Evolutionary conservation across 1,140 invertebrate genomes (phyloP), one percentile per base, ranked within the genome.

Genomic region (Diorhabda elongata): DNA sequence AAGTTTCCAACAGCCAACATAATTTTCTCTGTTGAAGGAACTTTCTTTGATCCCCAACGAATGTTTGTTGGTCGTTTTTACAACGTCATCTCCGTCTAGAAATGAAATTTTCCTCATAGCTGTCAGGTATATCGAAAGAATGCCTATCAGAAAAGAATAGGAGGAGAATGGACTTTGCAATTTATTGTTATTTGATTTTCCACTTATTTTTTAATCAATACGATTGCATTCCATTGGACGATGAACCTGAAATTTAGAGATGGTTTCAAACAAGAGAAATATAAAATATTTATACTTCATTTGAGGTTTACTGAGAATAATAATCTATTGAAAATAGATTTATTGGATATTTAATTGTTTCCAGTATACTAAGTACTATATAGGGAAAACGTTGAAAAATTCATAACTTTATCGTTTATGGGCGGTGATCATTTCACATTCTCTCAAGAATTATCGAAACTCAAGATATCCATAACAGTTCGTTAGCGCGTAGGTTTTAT

Each of bases 201-300:
- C n/a, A 52, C 47, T 52, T 52, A 52, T 52, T 52, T 52, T 52
- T 52, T 52, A 52, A 52, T 52, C 47, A 52, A 52, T 52, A 52
- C 6, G 6, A 52, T 52, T 52, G 47, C 47, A 52, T 52, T 52
- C 47, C 47, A n/a, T 6, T 2, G 47, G 47, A 52, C 47, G 47
- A 52, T 52, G 47, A n/a, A 52, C 47, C 47, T n/a, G 47, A n/a
- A 3, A 52, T 52, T 52, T 52, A 52, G 47, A 3, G n/a, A 52
- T 6, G n/a, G 47, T 52, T 52, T 52, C n/a, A 52, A n/a, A 8
- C 2, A 52, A 52, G 47, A 52, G 47, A 52, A n/a, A 2, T 52
- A n/a, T 8, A 3, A 52, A 8, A 2, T 52, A 52, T 52, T 52
- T 56, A 6, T 7, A 56, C n/a, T 56, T 56, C 52, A 56, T n/a